Evolutionary conservation across 2,888 invertebrate species (phyloP), one percentile per base, ranked within the genome.

Genomic region (Rhamnusium bicolor): DNA sequence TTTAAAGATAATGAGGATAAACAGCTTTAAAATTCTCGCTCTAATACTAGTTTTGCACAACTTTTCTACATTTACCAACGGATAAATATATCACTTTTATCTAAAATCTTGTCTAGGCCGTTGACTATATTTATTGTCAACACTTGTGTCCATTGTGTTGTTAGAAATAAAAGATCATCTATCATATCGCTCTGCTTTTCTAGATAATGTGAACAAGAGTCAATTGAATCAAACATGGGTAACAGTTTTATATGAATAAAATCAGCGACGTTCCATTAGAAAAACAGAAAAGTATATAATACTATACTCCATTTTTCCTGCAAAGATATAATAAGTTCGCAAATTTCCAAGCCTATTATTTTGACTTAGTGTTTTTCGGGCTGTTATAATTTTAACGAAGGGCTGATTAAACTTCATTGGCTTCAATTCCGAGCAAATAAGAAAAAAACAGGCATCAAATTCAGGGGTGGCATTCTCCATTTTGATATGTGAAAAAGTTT

Each of bases 1-100:
- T 56, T 53, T 53, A n/a, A 53, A 53, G 54, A 56, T 56, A 56
- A 56, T 56, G 21, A 56, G 54, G 24, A 16, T 56, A 56, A 56
- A 27, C 14, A 56, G 16, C 54, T 24, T 40, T 40, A 40, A 40
- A 40, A 40, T 40, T 40, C 40, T 14, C 40, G 40, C 12, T 40
- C 40, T n/a, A n/a, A n/a, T 40, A 40, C 40, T 40, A 40, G 40
- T 40, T 40, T 40, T n/a, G 40, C 40, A 40, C 40, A 40, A 40
- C 40, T 40, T 40, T 40, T n/a, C 40, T n/a, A n/a, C 40, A 40
- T 40, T 40, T 40, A n/a, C n/a, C n/a, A 14, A n/a, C 40, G 40
- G n/a, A 40, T 40, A 40, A 40, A 40, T 40, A n/a, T 40, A 40
- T 40, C 40, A 40, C 40, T 40, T 40, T 40, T 40, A 40, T 40